These are phyloP conservation scores for Desmodus rotundus DNA, from an alignment of 2,113 vertebrate species.

Conservation along the genomic window DNA sequence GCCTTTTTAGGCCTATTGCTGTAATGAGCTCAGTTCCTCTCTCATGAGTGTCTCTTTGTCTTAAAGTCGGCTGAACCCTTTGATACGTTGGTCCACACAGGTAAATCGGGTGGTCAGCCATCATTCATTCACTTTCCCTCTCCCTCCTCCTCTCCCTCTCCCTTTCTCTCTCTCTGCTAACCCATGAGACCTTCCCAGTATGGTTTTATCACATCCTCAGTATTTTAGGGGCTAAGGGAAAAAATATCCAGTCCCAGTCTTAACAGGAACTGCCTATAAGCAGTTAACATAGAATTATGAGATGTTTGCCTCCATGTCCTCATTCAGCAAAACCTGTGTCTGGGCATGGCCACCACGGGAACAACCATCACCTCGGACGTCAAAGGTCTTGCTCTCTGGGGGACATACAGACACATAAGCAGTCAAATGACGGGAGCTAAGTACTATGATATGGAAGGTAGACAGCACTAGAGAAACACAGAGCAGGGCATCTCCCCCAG, in stretches of 20 bases:
- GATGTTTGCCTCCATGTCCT: neutral
- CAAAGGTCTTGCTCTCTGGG: neutral
- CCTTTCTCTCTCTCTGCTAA: neutral
- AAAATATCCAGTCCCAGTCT: neutral
- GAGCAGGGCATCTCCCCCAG: accelerated
- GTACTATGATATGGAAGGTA: neutral
- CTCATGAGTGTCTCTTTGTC: neutral
- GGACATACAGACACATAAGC: neutral
- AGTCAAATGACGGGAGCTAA: neutral
- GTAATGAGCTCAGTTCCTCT: neutral
- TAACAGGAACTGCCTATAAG: neutral
- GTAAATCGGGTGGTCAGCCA: neutral
- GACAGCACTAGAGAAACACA: neutral
- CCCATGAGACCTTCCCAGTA: neutral
- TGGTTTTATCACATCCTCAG: neutral
- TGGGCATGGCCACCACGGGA: neutral
- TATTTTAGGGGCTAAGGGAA: neutral
- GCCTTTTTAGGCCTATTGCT: neutral
- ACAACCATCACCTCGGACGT: neutral
- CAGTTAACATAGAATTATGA: neutral
- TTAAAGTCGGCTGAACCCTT: neutral
- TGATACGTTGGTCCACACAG: neutral
- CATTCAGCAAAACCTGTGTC: neutral
- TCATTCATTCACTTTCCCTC: neutral
- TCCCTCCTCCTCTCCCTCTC: neutral